Evolutionary conservation across 2,888 invertebrate genomes (phyloP).

Genomic region (Taenaris catops): DNA sequence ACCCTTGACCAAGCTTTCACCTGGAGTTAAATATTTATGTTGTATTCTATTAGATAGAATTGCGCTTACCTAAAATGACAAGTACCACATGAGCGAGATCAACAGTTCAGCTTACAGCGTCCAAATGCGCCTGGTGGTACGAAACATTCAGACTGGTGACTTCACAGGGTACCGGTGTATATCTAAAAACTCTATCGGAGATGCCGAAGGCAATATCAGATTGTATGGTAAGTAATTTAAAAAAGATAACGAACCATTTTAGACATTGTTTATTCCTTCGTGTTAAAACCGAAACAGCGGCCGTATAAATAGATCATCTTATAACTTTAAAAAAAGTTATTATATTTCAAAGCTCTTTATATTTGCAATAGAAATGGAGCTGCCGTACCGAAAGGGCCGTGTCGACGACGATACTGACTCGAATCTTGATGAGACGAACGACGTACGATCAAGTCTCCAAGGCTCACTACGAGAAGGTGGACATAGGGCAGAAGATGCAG

Average conservation of each 20-base stretch:
- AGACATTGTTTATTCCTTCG: too few relatives aligned
- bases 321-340: too few relatives aligned
- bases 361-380: slow-evolving; percentile 78
- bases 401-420: slow-evolving; percentile 65
- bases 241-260: too few relatives aligned
- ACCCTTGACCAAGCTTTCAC: too few relatives aligned
- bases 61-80: too few relatives aligned
- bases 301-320: too few relatives aligned
- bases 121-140: slow-evolving; percentile 89
- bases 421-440: slow-evolving; percentile 62
- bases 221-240: slow-evolving; percentile 86
- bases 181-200: slow-evolving; percentile 95
- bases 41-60: too few relatives aligned
- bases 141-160: slow-evolving; percentile 86
- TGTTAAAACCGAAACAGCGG: too few relatives aligned
- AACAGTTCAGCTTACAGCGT: slow-evolving; percentile 91
- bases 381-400: slow-evolving; percentile 74
- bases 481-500: slow-evolving; percentile 64
- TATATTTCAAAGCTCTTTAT: too few relatives aligned
- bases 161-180: slow-evolving; percentile 95
- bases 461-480: slow-evolving; percentile 83
- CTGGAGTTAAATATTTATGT: too few relatives aligned
- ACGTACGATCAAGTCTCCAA: slow-evolving; percentile 82
- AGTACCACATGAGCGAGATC: slow-evolving; percentile 90
- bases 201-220: slow-evolving; percentile 93